Evolutionary conservation across 2,797 vertebrate species (phyloP).

Genomic region (Netta rufina): DNA sequence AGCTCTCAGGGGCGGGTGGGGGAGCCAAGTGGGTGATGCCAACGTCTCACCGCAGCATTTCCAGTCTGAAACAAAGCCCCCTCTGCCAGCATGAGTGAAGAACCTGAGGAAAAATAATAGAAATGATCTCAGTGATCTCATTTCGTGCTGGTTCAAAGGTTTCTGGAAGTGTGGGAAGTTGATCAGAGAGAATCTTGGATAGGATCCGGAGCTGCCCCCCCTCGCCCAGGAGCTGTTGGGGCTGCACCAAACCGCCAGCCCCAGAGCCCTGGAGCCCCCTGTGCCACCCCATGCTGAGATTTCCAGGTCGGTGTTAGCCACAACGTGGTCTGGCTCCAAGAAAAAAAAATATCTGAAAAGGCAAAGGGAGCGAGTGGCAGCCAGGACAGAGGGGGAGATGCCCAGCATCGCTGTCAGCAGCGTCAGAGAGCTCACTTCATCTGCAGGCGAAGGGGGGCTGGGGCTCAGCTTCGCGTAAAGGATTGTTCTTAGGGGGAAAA

Average conservation of each 20-base stretch:
- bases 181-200: background rate
- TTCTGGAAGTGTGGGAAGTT: background rate
- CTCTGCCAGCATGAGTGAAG: background rate
- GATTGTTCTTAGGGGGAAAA: background rate
- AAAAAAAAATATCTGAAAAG: background rate
- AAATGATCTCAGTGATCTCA: background rate
- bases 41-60: accelerated
- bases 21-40: background rate
- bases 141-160: background rate
- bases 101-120: background rate
- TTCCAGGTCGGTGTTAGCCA: background rate
- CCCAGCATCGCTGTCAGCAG: background rate
- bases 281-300: accelerated
- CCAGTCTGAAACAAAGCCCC: background rate
- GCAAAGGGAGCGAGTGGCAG: background rate
- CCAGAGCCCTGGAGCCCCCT: background rate
- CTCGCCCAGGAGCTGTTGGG: background rate
- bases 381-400: background rate
- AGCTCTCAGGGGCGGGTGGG: background rate
- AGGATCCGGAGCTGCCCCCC: background rate
- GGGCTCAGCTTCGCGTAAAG: background rate
- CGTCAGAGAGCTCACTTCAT: background rate
- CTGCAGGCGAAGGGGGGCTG: background rate
- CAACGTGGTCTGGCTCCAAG: background rate
- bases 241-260: background rate